Percentiles rank a stretch among this genome's conserved stretches.
phyloP scores from a whole-genome alignment of 1,140 invertebrate genomes.

The Eueides isabella region DNA sequence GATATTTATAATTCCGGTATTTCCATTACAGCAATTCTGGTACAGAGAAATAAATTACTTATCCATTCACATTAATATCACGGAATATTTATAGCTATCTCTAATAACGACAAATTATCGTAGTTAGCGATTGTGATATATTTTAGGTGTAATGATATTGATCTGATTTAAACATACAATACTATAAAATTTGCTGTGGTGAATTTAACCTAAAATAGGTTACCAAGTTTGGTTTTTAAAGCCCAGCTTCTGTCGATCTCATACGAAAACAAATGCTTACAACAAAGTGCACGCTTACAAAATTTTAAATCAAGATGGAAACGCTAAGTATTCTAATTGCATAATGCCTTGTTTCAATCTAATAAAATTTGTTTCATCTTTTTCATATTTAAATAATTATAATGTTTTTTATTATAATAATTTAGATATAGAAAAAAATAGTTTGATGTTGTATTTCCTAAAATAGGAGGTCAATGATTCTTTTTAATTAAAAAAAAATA shows the following conservation, averaged over 20 bases:
- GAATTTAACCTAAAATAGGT: conserved; percentile 1
- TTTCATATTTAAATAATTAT: too few relatives aligned
- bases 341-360: background rate
- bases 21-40: background rate
- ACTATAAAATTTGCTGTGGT: background rate
- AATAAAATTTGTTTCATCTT: background rate
- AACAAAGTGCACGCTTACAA: conserved; percentile 31
- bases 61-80: background rate
- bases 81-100: background rate
- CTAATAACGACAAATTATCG: background rate
- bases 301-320: conserved; percentile 6
- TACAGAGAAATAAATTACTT: background rate
- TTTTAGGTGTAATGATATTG: background rate
- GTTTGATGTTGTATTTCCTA: background rate
- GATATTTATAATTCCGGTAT: too few relatives aligned
- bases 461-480: background rate
- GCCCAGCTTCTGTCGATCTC: conserved; percentile 35
- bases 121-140: background rate
- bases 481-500: background rate
- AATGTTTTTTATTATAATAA: too few relatives aligned
- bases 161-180: background rate
- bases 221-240: conserved; percentile 26
- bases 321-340: background rate
- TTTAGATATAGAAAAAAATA: too few relatives aligned
- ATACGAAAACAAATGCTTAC: conserved; percentile 28